A percentile compares a stretch with the other conserved stretches of the same genome.
phyloP scores from a whole-genome alignment of 2,888 invertebrate species.

The Athrips mouffetella region DNA sequence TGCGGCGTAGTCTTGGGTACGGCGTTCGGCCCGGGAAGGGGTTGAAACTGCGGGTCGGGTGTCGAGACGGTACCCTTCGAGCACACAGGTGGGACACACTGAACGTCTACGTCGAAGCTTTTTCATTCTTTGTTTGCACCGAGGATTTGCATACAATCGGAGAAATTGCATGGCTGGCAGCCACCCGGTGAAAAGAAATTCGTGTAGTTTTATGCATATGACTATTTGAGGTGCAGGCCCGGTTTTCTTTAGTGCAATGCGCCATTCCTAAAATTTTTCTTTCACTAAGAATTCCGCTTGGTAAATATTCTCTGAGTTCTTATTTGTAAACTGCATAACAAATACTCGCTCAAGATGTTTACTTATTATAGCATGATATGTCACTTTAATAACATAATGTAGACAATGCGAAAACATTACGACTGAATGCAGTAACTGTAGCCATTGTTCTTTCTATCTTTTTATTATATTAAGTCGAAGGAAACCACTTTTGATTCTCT shows the following conservation, averaged over 20 bases:
- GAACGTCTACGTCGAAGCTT: slow-evolving; percentile 64
- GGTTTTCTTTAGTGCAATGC: slow-evolving; percentile 29
- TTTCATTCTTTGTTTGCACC: slow-evolving; percentile 72
- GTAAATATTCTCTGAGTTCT: not conserved
- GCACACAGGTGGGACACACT: slow-evolving; percentile 56
- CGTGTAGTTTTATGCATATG: slow-evolving; percentile 59
- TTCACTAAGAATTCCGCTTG: not conserved
- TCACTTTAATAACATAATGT: slow-evolving; percentile 13
- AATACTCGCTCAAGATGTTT: not conserved
- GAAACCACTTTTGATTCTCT: not conserved
- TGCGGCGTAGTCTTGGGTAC: slow-evolving; percentile 1
- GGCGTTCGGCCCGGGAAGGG: not conserved
- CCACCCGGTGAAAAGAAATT: slow-evolving; percentile 55
- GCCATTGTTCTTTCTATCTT: slow-evolving; percentile 1
- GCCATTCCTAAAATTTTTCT: slow-evolving; percentile 1
- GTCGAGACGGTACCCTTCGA: slow-evolving; percentile 22
- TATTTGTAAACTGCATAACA: slow-evolving; percentile 10
- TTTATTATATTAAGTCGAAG: not conserved
- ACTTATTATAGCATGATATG: slow-evolving; percentile 8
- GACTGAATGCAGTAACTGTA: slow-evolving; percentile 2
- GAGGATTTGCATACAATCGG: slow-evolving; percentile 75
- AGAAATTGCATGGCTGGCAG: slow-evolving; percentile 68
- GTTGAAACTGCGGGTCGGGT: not conserved
- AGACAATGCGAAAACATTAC: slow-evolving; percentile 11
- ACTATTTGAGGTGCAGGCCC: slow-evolving; percentile 41